Evolutionary conservation across 2,888 invertebrate genomes (phyloP).

Genomic region (Tolmerus cingulatus): DNA sequence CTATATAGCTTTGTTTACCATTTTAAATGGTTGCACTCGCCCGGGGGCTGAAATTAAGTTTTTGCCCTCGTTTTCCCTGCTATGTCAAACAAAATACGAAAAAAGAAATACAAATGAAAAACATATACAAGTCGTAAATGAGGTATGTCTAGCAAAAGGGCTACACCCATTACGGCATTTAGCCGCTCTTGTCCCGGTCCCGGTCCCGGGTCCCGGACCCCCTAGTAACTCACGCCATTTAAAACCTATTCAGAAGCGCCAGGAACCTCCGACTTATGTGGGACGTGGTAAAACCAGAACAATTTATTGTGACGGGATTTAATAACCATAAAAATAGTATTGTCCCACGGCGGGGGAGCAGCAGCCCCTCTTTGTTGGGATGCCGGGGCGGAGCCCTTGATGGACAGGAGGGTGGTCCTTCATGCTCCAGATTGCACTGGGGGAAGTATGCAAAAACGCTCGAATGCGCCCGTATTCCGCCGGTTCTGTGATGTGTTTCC

Average conservation of each 20-base stretch:
- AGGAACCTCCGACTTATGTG: neutral
- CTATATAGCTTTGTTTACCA: conserved; percentile 33
- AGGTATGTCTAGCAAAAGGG: conserved; percentile 25
- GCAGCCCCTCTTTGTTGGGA: neutral
- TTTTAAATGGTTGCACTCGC: conserved; percentile 41
- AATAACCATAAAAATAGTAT: conserved; percentile 34
- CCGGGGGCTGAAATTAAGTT: conserved; percentile 37
- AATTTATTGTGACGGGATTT: conserved; percentile 34
- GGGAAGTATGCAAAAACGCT: neutral
- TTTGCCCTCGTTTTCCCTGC: conserved; percentile 35
- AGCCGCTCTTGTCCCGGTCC: conserved; percentile 7
- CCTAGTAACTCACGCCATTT: neutral
- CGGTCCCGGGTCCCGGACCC: neutral
- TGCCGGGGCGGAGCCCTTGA: neutral
- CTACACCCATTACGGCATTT: conserved; percentile 23
- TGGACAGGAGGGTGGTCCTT: neutral
- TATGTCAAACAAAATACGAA: neutral
- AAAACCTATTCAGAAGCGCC: conserved; percentile 3
- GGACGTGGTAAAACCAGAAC: conserved; percentile 28
- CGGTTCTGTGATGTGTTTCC: neutral
- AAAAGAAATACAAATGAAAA: neutral
- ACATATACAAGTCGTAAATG: neutral
- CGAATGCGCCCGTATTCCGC: neutral
- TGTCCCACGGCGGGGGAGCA: neutral
- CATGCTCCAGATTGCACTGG: neutral